These are phyloP conservation scores for Shinisaurus crocodilurus DNA, from an alignment of 2,113 vertebrate species.

Conservation along the genomic window DNA sequence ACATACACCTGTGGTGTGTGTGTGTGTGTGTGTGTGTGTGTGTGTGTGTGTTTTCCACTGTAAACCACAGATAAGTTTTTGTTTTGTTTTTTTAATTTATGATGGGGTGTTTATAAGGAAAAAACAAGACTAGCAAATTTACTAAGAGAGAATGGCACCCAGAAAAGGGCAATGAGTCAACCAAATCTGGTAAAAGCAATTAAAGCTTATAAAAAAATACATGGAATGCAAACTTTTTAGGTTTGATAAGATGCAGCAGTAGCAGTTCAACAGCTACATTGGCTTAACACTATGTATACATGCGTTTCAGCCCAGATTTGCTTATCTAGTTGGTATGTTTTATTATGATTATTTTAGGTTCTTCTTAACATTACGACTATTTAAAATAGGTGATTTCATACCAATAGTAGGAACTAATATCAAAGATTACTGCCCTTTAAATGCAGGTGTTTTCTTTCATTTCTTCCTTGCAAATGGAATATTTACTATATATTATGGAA, in stretches of 20 bases:
- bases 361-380: not conserved
- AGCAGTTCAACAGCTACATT: constrained; percentile 39
- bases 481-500: constrained; percentile 19
- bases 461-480: not conserved
- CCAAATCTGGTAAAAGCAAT: constrained; percentile 52
- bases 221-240: constrained; percentile 21
- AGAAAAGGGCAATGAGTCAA: constrained; percentile 49
- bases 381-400: constrained; percentile 20
- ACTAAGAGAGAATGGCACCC: constrained; percentile 53
- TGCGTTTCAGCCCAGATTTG: not conserved
- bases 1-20: too few species aligned
- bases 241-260: constrained; percentile 32
- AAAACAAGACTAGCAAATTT: constrained; percentile 54
- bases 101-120: constrained; percentile 33
- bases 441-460: not conserved
- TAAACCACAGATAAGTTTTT: constrained; percentile 35
- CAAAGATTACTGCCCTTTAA: not conserved
- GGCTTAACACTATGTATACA: constrained; percentile 40
- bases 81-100: too few species aligned
- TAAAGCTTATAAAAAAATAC: constrained; percentile 44
- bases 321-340: not conserved
- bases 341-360: not conserved
- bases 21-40: too few species aligned
- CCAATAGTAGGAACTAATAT: not conserved
- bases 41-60: constrained; percentile 19